Evolutionary conservation across 2,888 invertebrate species (phyloP).

Genomic region (Cinara cedri): DNA sequence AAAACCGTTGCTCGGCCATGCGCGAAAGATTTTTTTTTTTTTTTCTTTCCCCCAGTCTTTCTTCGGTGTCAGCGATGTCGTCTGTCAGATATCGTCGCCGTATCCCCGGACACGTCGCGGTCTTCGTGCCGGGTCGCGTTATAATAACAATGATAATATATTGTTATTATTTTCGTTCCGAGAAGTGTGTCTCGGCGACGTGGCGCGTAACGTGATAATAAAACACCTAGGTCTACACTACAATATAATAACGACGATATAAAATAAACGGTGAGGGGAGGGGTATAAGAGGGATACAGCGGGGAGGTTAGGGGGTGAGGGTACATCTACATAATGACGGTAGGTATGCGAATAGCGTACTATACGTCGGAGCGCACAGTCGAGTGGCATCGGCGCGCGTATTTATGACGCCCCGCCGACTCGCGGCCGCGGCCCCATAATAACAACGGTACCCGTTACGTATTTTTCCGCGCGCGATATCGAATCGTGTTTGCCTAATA

Average conservation of each 20-base stretch:
- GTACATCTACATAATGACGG: too few species aligned
- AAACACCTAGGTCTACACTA: neutral
- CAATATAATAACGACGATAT: neutral
- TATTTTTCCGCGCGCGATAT: too few species aligned
- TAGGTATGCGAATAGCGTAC: too few species aligned
- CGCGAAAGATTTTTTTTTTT: too few species aligned
- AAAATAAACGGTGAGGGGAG: constrained; percentile 30
- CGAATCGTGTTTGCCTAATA: constrained; percentile 49
- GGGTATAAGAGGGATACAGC: too few species aligned
- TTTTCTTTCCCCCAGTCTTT: too few species aligned
- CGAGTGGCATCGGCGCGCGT: constrained; percentile 40
- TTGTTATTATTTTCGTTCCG: constrained; percentile 31
- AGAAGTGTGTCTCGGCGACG: constrained; percentile 24
- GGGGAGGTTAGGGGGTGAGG: too few species aligned
- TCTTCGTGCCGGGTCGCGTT: neutral
- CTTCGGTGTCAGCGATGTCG: neutral
- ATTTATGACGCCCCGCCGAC: neutral
- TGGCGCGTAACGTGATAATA: neutral
- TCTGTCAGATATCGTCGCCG: constrained; percentile 26
- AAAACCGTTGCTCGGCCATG: too few species aligned
- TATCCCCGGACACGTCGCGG: neutral
- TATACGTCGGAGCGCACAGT: constrained; percentile 7
- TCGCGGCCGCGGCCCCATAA: neutral
- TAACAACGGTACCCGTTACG: neutral
- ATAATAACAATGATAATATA: too few species aligned